Evolutionary conservation across 1,140 invertebrate genomes (phyloP), one percentile per base, ranked within the genome.

Genomic region (Ectropis grisescens): DNA sequence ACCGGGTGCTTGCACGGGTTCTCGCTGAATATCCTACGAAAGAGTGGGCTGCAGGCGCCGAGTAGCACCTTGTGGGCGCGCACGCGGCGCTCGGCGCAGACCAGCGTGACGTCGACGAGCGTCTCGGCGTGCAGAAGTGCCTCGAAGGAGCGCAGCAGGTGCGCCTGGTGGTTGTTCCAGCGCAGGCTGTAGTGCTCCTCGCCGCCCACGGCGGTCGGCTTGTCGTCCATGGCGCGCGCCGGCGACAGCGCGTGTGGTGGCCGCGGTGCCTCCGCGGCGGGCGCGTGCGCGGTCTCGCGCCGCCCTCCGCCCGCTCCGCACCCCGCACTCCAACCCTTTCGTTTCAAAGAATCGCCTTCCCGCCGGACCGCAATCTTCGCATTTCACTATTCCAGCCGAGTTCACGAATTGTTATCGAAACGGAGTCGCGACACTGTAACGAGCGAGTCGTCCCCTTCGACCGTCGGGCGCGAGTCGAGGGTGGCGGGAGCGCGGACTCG

Each of bases 1-100:
- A 96, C 92, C 6, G 94, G 94, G 69, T 96, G 94, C 62, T 96
- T 94, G 84, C 93, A 96, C n/a, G 93, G 93, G 51, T 93, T 94
- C 51, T 95, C 93, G 33, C 90, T 88, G 64, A 96, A 95, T 64
- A 96, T 91, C 55, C 89, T 86, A 54, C 93, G 89, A 69, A 96
- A 96, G 60, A 95, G 95, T 1, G 93, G 93, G 64, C 93, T 95
- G 86, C 93, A 95, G 15, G 93, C 93, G 53, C 93, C 93, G 2
- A 96, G 86, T 14, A 96, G 91, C 41, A 96, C 92, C 80, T 95
- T 96, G 82, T 96, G 94, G 6, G 93, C 92, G 48, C 90, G 87
- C 37, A 95, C 87, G 42, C 90, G 89, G 26, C 87, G 87, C 65
- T 94, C 91, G 19, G 92, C 89, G 66, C 94, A 96, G 13, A 95